Conservation (phyloP, 1,140 invertebrate species). For the Ctenoplectra terminalis region DNA sequence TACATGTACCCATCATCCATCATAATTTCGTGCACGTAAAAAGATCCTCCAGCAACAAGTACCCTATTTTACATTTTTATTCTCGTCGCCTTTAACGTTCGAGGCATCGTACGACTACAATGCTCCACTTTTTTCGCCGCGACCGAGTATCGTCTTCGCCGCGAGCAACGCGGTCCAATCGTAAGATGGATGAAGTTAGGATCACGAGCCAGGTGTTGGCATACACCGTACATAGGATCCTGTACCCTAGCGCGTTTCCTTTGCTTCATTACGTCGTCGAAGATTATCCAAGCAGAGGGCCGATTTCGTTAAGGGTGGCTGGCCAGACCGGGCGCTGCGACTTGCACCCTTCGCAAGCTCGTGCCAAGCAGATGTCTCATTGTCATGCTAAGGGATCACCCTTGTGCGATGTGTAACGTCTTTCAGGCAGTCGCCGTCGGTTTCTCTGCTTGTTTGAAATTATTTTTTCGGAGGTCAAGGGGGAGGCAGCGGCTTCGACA, state of each 20-base stretch:
- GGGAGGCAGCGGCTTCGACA: neutral
- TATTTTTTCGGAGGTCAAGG: slow-evolving; percentile 53
- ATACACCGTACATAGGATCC: slow-evolving; percentile 12
- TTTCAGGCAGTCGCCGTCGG: slow-evolving; percentile 62
- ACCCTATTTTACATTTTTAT: neutral
- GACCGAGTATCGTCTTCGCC: neutral
- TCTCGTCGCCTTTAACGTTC: neutral
- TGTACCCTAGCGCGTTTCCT: slow-evolving; percentile 47
- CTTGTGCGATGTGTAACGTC: slow-evolving; percentile 68
- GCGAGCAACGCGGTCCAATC: slow-evolving; percentile 15
- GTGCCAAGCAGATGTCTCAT: slow-evolving; percentile 76
- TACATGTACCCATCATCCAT: neutral
- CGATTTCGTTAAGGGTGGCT: slow-evolving; percentile 69
- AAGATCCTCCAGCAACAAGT: neutral
- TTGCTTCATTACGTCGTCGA: slow-evolving; percentile 64
- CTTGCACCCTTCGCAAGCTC: slow-evolving; percentile 69
- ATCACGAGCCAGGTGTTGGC: slow-evolving; percentile 62
- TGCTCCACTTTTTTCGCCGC: neutral
- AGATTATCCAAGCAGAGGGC: slow-evolving; percentile 66
- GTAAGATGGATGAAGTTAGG: slow-evolving; percentile 57
- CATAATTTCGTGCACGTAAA: neutral
- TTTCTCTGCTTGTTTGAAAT: slow-evolving; percentile 67
- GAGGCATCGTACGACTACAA: neutral
- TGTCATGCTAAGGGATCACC: slow-evolving; percentile 74
- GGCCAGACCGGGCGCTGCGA: slow-evolving; percentile 54